Evolutionary conservation across 2,888 invertebrate genomes (phyloP), one percentile per base, ranked within the genome.

Genomic region (Caenorhabditis drosophilae): DNA sequence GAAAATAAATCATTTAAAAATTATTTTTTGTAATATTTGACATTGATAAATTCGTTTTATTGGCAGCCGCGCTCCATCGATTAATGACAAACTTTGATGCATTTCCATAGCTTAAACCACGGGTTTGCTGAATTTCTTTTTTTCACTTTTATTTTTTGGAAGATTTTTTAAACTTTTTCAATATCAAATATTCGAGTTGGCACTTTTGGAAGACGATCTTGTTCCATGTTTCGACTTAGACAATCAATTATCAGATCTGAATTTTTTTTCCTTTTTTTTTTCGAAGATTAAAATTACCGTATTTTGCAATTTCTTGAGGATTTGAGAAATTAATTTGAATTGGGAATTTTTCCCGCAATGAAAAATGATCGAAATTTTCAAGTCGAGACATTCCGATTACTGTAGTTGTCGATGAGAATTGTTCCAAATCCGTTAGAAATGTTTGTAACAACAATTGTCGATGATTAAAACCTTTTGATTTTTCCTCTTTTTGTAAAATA

Each of bases 21-120:
- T 31, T 31, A 31, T n/a, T n/a, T n/a, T n/a, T n/a, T 31, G 31
- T 31, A 31, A 9, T 31, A 6, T 12, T 12, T 9, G 31, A 31
- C 31, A 31, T 31, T 31, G 31, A 9, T 50, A 48, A 53, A 41
- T 51, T 62, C 1, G 50, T 62, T n/a, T 49, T 63, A 45, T 63
- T 63, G 40, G 57, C 58, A 2, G 64, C 58, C 1, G 64, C 64
- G 58, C 64, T 64, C 64, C 64, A 64, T 42, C 64, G 64, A 47
- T 64, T 64, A n/a, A 58, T 64, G 36, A 64, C 64, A 42, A 64
- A 64, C 20, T 64, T 64, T 1, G 50, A 51, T 0, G 58, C 38
- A 44, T 64, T 58, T 18, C 58, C 64, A n/a, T 38, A 31, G 15
- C 23, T 40, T 3, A 51, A 45, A 4, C 51, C 58, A 2, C 25